A percentile compares a stretch with the other conserved stretches of the same genome.
Conservation (phyloP, 64 coral and sea anemone genomes). For the Dendrophyllia cribrosa region DNA sequence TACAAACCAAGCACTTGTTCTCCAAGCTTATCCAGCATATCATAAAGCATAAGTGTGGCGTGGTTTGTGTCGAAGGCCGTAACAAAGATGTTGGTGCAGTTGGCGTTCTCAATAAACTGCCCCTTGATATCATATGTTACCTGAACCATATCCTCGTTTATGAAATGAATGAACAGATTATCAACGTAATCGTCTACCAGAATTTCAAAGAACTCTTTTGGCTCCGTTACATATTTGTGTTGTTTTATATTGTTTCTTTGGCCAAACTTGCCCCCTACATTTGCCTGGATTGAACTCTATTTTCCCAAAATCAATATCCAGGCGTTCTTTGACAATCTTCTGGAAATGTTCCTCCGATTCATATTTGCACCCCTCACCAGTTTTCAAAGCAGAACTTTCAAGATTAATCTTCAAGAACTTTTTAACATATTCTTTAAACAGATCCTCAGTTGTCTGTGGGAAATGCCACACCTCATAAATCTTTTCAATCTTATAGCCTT, state of each 20-base stretch:
- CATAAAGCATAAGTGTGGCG: not conserved
- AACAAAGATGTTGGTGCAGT: not conserved
- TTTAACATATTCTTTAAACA: not conserved
- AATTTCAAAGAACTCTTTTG: not conserved
- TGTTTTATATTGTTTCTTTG: constrained; percentile 10
- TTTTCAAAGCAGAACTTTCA: not conserved
- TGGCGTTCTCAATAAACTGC: too few relatives aligned
- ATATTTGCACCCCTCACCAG: not conserved
- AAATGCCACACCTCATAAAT: too few relatives aligned
- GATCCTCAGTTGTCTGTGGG: too few relatives aligned
- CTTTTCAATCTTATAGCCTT: constrained; percentile 25
- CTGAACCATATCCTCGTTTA: not conserved
- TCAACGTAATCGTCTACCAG: not conserved
- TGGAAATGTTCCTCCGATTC: too few relatives aligned
- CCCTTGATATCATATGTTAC: not conserved
- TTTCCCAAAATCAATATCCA: not conserved
- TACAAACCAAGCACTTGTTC: not conserved
- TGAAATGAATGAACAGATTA: not conserved
- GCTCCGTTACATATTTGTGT: too few relatives aligned
- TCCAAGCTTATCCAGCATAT: not conserved
- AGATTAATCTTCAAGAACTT: constrained; percentile 9
- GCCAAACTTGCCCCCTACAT: constrained; percentile 2
- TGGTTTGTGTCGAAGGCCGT: not conserved
- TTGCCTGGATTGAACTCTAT: not conserved
- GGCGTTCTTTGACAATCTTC: too few relatives aligned